phyloP scores from a whole-genome alignment of 2,888 invertebrate genomes.

The Troides helena region DNA sequence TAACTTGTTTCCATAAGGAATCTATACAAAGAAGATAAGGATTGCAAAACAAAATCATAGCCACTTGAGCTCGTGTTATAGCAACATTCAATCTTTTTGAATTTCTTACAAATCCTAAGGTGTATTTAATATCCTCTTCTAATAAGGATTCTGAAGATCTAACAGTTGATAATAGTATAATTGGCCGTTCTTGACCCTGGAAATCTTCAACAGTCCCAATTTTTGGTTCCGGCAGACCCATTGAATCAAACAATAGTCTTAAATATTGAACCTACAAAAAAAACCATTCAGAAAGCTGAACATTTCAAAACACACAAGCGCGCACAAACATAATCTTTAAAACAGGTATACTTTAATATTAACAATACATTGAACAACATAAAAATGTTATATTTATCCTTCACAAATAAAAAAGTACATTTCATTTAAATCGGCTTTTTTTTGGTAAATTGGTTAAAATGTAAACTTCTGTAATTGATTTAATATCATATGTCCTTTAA shows the following conservation, averaged over 20 bases:
- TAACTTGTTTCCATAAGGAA: constrained; percentile 82
- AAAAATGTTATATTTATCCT: no score
- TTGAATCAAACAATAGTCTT: constrained; percentile 66
- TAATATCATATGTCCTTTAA: no score
- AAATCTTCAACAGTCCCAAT: constrained; percentile 93
- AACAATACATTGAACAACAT: no score
- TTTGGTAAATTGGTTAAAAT: no score
- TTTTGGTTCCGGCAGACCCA: constrained; percentile 70
- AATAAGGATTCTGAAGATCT: constrained; percentile 81
- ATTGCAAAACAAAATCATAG: constrained; percentile 91
- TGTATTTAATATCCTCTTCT: constrained; percentile 71
- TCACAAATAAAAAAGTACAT: no score
- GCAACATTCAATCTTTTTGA: constrained; percentile 94
- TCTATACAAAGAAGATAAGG: constrained; percentile 85
- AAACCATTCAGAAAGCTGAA: no score
- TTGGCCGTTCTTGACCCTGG: constrained; percentile 91
- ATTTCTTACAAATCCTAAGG: constrained; percentile 76
- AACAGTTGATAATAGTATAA: constrained; percentile 91
- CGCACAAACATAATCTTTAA: no score
- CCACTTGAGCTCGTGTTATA: constrained; percentile 89
- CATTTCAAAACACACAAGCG: no score
- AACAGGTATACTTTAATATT: no score
- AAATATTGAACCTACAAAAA: constrained; percentile 84
- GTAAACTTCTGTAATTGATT: no score
- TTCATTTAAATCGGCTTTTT: no score